Base-by-base conservation (phyloP, 1,140 invertebrate genomes). In the Macrostomum lignano region DNA sequence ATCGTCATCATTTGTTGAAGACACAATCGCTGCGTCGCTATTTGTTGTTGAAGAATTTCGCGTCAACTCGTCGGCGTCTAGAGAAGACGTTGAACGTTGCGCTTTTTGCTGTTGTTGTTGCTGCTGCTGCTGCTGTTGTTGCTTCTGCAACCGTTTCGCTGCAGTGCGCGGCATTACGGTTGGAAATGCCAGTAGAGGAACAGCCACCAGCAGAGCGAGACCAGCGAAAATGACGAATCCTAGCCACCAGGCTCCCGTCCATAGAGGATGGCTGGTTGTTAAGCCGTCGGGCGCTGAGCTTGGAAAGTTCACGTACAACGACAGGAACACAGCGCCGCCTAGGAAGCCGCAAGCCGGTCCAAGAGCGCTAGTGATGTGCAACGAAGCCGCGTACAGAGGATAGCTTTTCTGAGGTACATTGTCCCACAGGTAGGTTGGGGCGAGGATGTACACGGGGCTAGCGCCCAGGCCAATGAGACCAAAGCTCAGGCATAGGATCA, bases 391-490 rank as follows among this genome's bases (percentile, higher is more conserved):
- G 25, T 44, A 47, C 7, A 47, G 13, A 1, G 45, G 38, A 7
- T 43, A 46, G 3, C 37, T 33, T 20, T 39, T 40, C 7, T 41
- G 31, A 5, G 36, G 39, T 4, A 46, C 38, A 35, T 47, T 46
- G 26, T 47, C 46, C 23, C 43, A 42, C 9, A 48, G 38, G 33
- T 46, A 48, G 4, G 46, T 46, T 29, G 43, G 37, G 26, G 42
- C 46, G 1, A 46, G 33, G 3, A 44, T 42, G 35, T 45, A 48
- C 22, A 45, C 35, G 2, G 46, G 46, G 6, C 42, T 41, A 20
- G 44, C 40, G 3, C 46, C 46, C 21, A 46, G 22, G 23, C 45
- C 44, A 31, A 45, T 43, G 3, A 46, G 19, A n/a, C n/a, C n/a
- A n/a, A n/a, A n/a, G n/a, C n/a, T n/a, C n/a, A n/a, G n/a, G n/a